Conservation (phyloP, 1,140 invertebrate genomes). For the Chelonus insularis region DNA sequence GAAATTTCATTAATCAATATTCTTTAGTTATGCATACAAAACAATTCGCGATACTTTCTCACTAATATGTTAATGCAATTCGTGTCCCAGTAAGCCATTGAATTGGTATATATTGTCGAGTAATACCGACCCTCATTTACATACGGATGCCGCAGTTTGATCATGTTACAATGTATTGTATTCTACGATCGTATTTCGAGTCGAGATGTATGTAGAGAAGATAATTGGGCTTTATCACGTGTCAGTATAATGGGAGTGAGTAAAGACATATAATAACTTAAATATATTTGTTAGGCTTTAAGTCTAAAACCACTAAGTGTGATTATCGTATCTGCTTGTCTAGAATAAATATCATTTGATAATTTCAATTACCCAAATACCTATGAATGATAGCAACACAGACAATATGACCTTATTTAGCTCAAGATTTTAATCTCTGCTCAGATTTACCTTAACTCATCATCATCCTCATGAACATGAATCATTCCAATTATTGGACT, state of each 20-base stretch:
- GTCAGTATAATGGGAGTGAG: background rate
- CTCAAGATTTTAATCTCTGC: too few species aligned
- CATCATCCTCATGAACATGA: too few species aligned
- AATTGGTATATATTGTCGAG: conserved; percentile 8
- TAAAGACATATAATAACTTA: background rate
- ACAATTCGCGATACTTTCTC: conserved; percentile 3
- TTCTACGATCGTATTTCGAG: background rate
- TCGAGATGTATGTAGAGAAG: background rate
- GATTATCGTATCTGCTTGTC: too few species aligned
- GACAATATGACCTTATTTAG: background rate
- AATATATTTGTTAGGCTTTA: too few species aligned
- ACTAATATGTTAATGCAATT: conserved; percentile 24
- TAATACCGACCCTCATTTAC: conserved; percentile 26
- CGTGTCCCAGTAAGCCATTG: conserved; percentile 24
- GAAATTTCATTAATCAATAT: background rate
- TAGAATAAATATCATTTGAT: background rate
- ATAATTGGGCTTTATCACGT: conserved; percentile 16
- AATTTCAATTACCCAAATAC: too few species aligned
- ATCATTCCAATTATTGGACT: too few species aligned
- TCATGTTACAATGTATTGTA: conserved; percentile 19
- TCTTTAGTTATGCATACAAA: background rate
- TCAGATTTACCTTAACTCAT: too few species aligned
- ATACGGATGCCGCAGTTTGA: conserved; percentile 25
- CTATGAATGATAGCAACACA: too few species aligned
- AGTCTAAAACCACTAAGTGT: too few species aligned